Evolutionary conservation across 92 coral and sea anemone species (phyloP).

Genomic region (Epizoanthus illoricatus): DNA sequence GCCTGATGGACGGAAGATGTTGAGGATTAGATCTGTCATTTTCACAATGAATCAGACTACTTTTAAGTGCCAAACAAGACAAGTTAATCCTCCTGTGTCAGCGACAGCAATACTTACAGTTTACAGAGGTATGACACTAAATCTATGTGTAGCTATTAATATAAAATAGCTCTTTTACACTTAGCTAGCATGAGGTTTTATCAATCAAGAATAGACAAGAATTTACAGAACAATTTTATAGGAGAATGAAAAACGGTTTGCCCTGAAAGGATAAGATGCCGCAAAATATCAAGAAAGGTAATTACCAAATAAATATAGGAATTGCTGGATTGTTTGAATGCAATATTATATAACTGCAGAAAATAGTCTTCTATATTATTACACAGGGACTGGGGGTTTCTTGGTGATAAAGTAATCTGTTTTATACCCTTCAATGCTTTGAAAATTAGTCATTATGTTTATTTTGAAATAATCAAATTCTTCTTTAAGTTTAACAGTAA

Average conservation of each 20-base stretch:
- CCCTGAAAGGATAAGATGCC: too few species aligned
- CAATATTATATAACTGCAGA: not conserved
- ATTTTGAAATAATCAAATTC: too few species aligned
- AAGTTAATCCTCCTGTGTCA: conserved; percentile 52
- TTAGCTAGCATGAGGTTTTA: not conserved
- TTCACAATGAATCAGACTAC: conserved; percentile 42
- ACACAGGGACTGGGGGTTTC: too few species aligned
- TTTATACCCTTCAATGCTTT: too few species aligned
- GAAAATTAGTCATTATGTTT: too few species aligned
- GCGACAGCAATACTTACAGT: conserved; percentile 39
- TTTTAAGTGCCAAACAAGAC: conserved; percentile 61
- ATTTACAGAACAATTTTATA: not conserved
- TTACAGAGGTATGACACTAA: conserved; percentile 37
- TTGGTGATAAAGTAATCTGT: too few species aligned
- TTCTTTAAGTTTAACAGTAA: too few species aligned
- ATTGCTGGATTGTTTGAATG: not conserved
- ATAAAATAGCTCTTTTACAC: not conserved
- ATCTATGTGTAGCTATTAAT: not conserved
- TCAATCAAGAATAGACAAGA: not conserved
- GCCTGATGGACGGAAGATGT: conserved; percentile 51
- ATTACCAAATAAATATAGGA: not conserved
- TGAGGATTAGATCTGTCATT: conserved; percentile 50
- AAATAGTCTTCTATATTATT: not conserved
- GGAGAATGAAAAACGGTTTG: too few species aligned
- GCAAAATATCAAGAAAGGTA: too few species aligned